A percentile compares a stretch with the other conserved stretches of the same genome.
Conservation (phyloP, 2,888 invertebrate species). For the Mayetiola destructor region DNA sequence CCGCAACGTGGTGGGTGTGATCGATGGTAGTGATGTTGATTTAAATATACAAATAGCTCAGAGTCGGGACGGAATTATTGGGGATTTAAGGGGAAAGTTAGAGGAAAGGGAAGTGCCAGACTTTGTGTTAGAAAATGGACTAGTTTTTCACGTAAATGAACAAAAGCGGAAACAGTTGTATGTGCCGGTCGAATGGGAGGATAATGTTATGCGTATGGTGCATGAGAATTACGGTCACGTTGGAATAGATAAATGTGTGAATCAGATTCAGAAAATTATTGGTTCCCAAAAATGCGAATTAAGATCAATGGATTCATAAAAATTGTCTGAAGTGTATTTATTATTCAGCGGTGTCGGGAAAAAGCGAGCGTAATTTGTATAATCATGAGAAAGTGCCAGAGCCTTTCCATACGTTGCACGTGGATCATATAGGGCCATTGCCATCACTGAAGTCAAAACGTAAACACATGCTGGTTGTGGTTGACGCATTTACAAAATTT, state of each 20-base stretch:
- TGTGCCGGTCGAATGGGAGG: neutral
- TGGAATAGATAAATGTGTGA: neutral
- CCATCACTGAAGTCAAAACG: neutral
- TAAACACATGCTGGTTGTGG: neutral
- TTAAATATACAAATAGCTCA: neutral
- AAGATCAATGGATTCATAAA: neutral
- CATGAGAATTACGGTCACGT: neutral
- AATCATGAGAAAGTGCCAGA: neutral
- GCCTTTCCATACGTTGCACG: neutral
- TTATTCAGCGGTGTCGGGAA: neutral
- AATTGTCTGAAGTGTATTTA: conserved; percentile 10
- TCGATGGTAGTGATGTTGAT: neutral
- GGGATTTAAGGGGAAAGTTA: neutral
- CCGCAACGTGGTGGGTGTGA: neutral
- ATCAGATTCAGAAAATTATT: neutral
- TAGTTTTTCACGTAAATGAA: neutral
- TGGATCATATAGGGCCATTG: neutral
- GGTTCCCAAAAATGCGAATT: neutral
- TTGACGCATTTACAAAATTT: neutral
- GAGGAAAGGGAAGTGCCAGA: neutral
- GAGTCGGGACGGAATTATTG: neutral
- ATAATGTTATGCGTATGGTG: neutral
- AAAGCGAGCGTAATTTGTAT: neutral
- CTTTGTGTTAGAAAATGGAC: neutral
- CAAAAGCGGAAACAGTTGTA: neutral